Base-by-base conservation (phyloP, 2,113 vertebrate genomes). In the Bolborhynchus lineola region DNA sequence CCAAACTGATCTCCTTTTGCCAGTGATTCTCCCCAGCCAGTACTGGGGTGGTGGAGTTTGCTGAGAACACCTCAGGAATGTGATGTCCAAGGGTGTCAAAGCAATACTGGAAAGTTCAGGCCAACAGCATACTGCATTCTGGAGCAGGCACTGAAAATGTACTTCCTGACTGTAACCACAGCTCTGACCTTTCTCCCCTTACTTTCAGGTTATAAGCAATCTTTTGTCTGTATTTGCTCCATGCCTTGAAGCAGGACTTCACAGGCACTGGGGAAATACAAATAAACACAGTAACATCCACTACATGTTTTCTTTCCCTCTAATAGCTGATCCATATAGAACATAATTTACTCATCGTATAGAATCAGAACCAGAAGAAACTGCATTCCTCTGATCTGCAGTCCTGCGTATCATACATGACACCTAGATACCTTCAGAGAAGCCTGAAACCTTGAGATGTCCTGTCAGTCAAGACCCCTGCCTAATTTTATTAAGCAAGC, bases 291-390 rank as follows among this genome's bases (percentile, higher is more conserved):
- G 25, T 10, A 74, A 37, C 39, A 20, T 12, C 33, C 64, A 74
- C 25, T 6, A 47, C 31, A 0, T 17, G 31, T 46, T 42, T 52
- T 14, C 50, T 47, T 47, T 26, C 26, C 21, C 37, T 49, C 49
- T 37, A 19, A 14, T 3, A 16, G 12, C 52, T 47, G 67, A 76
- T 26, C 44, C 13, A 19, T 1, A 2, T 0, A 7, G 57, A 55
- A 57, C 49, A 63, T 3, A 37, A 47, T n/a, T n/a, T 35, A 41
- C 53, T 63, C 3, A 0, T 33, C 16, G 19, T 4, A 25, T 4
- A 8, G 62, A 44, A 21, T 55, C 42, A 49, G 87, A 65, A 9
- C 9, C 35, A 65, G 59, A 64, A 16, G 29, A 42, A 85, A 87
- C 3, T 29, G 47, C 52, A 41, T 35, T 47, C 29, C 24, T 62